Evolutionary conservation across 2,797 vertebrate genomes (phyloP).

Genomic region (Huso huso): DNA sequence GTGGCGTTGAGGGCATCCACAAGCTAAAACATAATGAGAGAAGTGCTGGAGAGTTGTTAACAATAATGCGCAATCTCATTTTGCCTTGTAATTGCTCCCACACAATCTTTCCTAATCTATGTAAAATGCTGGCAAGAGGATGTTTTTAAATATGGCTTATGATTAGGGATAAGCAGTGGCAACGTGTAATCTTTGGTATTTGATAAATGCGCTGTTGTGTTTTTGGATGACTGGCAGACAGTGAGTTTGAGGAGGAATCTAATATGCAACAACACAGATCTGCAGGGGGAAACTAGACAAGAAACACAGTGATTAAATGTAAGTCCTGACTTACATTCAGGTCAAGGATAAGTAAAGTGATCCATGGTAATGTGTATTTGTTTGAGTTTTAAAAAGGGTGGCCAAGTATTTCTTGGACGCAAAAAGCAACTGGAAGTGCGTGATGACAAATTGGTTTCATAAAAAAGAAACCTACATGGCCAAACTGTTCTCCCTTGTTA

Average conservation of each 20-base stretch:
- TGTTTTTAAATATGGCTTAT: conserved; percentile 4
- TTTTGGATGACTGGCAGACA: neutral
- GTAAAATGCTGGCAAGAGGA: neutral
- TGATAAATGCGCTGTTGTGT: conserved; percentile 4
- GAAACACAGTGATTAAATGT: conserved; percentile 34
- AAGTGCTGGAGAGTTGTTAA: neutral
- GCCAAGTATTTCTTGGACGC: conserved; percentile 8
- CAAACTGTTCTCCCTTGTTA: too few relatives aligned
- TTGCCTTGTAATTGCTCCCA: neutral
- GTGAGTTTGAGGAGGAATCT: neutral
- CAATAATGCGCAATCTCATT: neutral
- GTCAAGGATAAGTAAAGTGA: conserved; percentile 29
- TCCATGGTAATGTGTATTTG: conserved; percentile 15
- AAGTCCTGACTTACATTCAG: conserved; percentile 26
- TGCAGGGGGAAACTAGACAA: conserved; percentile 22
- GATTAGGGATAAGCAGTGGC: neutral
- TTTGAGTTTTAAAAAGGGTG: conserved; percentile 20
- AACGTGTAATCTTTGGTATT: conserved; percentile 4
- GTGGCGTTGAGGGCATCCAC: neutral
- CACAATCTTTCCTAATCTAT: neutral
- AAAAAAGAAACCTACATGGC: too few relatives aligned
- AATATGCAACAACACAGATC: conserved; percentile 15
- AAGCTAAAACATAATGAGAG: neutral
- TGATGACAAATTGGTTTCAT: too few relatives aligned
- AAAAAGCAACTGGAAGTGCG: neutral